Evolutionary conservation across 2,797 vertebrate genomes (phyloP), one percentile per base, ranked within the genome.

Genomic region (Ispidina picta): DNA sequence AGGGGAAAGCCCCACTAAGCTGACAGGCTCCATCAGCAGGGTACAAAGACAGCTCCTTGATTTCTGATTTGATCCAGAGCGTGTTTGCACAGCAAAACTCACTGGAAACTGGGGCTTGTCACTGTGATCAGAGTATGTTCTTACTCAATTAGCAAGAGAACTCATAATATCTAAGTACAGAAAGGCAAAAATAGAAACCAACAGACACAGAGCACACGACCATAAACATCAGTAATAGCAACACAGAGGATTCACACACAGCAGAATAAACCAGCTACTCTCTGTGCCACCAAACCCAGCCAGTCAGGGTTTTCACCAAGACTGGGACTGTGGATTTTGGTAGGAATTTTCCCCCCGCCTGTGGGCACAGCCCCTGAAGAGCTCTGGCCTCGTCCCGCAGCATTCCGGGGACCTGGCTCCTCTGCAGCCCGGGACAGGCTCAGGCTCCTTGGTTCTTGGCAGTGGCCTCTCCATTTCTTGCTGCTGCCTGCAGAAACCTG

Each of bases 401-500:
- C 16, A 8, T 18, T 62, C 26, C 59, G 23, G 5, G 14, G 55
- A 13, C 33, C 4, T 5, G 8, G 58, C 63, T 83, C 84, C 76
- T 33, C 28, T 28, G 49, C 10, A 56, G 63, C 58, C 52, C 1
- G 21, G 88, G 82, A 59, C 55, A 51, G 63, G 25, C 37, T 75
- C n/a, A 22, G 71, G 28, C 49, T 71, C 10, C 8, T 25, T 64
- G 84, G 51, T 41, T 75, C 37, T 59, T 72, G 87, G 86, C 83
- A 68, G 58, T 15, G 28, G 51, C 19, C 22, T 46, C 39, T 7
- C 26, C 3, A 0, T 15, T 72, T 79, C 23, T 43, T 74, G 63
- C 63, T 65, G 58, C 78, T 96, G 87, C 96, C 83, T 96, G 96
- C 92, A 94, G 37, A 66, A 91, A 96, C 96, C 83, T 94, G 95